Percentiles rank a stretch among this genome's conserved stretches.
These are phyloP conservation scores for Achlya flavicornis DNA, from an alignment of 2,888 invertebrate species.

Conservation along the genomic window DNA sequence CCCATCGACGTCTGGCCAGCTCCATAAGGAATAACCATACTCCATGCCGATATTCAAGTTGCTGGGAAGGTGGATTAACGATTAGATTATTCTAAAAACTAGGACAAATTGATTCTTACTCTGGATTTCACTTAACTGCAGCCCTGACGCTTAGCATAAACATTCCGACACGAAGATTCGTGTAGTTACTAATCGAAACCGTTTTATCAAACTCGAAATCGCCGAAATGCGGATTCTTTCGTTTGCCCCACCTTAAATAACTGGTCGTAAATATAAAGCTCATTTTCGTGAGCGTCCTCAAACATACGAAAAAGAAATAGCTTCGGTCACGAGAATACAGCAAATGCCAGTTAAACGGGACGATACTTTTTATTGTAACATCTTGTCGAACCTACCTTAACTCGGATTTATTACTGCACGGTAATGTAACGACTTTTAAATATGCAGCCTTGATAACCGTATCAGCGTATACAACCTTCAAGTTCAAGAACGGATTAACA, in stretches of 20 bases:
- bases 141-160: constrained; percentile 29
- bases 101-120: constrained; percentile 12
- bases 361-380: constrained; percentile 65
- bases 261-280: constrained; percentile 65
- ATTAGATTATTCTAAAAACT: neutral
- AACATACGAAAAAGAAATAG: constrained; percentile 66
- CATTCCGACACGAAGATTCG: constrained; percentile 44
- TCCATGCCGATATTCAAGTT: constrained; percentile 53
- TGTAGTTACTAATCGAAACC: constrained; percentile 54
- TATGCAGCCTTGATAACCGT: constrained; percentile 60
- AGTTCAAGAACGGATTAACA: constrained; percentile 59
- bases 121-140: constrained; percentile 21
- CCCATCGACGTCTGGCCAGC: constrained; percentile 86
- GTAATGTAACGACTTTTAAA: constrained; percentile 65
- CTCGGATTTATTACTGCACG: constrained; percentile 57
- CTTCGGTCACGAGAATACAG: constrained; percentile 66
- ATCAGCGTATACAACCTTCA: constrained; percentile 47
- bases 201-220: constrained; percentile 55
- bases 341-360: constrained; percentile 71
- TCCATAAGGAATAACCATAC: constrained; percentile 89
- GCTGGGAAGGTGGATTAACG: constrained; percentile 40
- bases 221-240: constrained; percentile 49
- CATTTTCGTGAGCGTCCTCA: constrained; percentile 72
- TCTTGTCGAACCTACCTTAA: constrained; percentile 72
- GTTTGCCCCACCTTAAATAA: constrained; percentile 54